Conservation (phyloP, 2,888 invertebrate species). For the Melanostoma scalare region DNA sequence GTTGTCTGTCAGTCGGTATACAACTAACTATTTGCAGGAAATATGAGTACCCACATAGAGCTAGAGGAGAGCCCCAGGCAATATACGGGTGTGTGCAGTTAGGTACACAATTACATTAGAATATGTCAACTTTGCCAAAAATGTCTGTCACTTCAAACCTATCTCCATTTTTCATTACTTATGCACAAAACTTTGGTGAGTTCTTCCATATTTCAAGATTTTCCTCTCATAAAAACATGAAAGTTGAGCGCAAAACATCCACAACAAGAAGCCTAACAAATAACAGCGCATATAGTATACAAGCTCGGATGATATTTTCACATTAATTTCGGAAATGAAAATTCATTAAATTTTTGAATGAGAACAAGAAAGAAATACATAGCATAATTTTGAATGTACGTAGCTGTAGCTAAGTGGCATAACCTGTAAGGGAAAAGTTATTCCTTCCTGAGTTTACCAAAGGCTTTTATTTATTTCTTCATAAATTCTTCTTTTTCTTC, state of each 20-base stretch:
- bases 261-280: constrained; percentile 33
- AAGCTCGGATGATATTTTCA: constrained; percentile 36
- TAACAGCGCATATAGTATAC: constrained; percentile 26
- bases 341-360: constrained; percentile 61
- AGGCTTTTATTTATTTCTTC: background rate
- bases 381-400: background rate
- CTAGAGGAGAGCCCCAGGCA: too few relatives aligned
- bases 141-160: constrained; percentile 14
- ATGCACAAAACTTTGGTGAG: constrained; percentile 19
- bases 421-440: constrained; percentile 57
- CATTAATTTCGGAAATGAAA: constrained; percentile 68
- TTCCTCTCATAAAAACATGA: constrained; percentile 29
- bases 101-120: constrained; percentile 16
- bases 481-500: background rate
- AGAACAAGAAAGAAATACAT: background rate
- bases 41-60: background rate
- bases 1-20: too few relatives aligned
- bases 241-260: constrained; percentile 30
- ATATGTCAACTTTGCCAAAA: constrained; percentile 28
- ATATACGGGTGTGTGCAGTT: too few relatives aligned
- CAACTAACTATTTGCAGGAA: too few relatives aligned
- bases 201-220: constrained; percentile 30
- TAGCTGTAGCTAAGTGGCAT: background rate
- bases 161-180: constrained; percentile 23
- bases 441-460: constrained; percentile 36